Conservation (phyloP, 2,113 vertebrate genomes). For the Syngnathus typhle region DNA sequence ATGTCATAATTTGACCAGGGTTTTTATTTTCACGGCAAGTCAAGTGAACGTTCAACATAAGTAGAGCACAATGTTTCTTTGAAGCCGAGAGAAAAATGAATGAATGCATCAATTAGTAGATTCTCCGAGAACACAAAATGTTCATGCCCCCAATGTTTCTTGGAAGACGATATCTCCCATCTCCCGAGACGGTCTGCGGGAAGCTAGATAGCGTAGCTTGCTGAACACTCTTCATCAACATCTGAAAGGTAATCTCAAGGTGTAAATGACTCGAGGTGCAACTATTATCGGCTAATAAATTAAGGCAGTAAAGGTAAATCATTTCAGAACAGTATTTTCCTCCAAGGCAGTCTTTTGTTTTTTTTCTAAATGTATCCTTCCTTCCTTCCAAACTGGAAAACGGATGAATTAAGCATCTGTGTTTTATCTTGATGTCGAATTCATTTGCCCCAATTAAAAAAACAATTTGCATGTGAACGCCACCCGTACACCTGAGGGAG, state of each 20-base stretch:
- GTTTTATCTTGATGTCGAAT: background rate
- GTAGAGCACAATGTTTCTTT: slow-evolving; percentile 58
- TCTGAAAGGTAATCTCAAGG: slow-evolving; percentile 18
- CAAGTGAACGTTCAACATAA: slow-evolving; percentile 43
- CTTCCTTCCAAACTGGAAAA: background rate
- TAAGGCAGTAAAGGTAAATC: slow-evolving; percentile 13
- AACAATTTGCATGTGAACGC: slow-evolving; percentile 14
- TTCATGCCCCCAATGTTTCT: slow-evolving; percentile 34
- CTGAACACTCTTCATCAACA: slow-evolving; percentile 42
- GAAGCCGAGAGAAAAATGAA: slow-evolving; percentile 70
- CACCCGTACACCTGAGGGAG: slow-evolving; percentile 23
- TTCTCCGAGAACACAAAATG: slow-evolving; percentile 44
- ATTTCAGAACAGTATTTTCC: background rate
- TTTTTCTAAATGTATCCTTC: background rate
- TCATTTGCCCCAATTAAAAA: slow-evolving; percentile 21
- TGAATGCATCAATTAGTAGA: slow-evolving; percentile 68
- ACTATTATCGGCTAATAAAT: slow-evolving; percentile 50
- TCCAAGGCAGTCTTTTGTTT: background rate
- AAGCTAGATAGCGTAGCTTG: slow-evolving; percentile 38
- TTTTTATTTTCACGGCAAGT: slow-evolving; percentile 8
- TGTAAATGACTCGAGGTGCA: slow-evolving; percentile 28
- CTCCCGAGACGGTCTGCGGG: slow-evolving; percentile 22
- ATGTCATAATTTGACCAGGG: slow-evolving; percentile 1
- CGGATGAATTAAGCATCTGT: background rate
- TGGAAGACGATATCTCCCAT: slow-evolving; percentile 46